Evolutionary conservation across 2,113 vertebrate species (phyloP), one percentile per base, ranked within the genome.

Genomic region (Hydrochoerus hydrochaeris): DNA sequence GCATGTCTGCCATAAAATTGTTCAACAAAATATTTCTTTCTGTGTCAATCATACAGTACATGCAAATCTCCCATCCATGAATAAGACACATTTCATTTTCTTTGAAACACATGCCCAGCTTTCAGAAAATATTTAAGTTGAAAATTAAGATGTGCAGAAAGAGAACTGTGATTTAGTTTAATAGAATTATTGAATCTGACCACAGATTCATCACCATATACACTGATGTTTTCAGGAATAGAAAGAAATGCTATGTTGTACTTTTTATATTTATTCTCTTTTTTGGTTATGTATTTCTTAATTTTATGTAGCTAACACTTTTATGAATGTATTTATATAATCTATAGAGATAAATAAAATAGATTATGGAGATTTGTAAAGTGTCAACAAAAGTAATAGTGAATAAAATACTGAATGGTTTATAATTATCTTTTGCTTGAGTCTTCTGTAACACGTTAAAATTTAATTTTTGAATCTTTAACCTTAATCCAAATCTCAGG

Each of bases 11-110:
- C 83, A 78, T 11, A 95, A 95, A 98, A 98, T 95, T 97, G 52
- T 97, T 98, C 94, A 98, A 96, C 81, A 97, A 95, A 98, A 95
- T 97, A 97, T 98, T 98, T 98, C 77, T 98, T 98, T 98, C 92
- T 88, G 6, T 97, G 97, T 98, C 98, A 98, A 86, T 98, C 98
- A 98, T 85, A 90, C 7, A 97, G 35, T 85, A 87, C 75, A 73
- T 91, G 30, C 49, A 95, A 97, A 96, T 95, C 60, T 98, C 65
- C 60, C 94, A 95, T 60, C 38, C 92, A 81, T 87, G 86, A 98
- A 96, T 97, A 98, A 97, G 97, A 95, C 52, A 95, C 97, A 96
- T 28, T 96, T 95, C 52, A 86, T 90, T 97, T 97, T 96, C 94
- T 91, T 94, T 85, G 86, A 92, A 85, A 52, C 7, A 67, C 9